phyloP scores from a whole-genome alignment of 2,113 vertebrate genomes.

The Stictonetta naevosa region DNA sequence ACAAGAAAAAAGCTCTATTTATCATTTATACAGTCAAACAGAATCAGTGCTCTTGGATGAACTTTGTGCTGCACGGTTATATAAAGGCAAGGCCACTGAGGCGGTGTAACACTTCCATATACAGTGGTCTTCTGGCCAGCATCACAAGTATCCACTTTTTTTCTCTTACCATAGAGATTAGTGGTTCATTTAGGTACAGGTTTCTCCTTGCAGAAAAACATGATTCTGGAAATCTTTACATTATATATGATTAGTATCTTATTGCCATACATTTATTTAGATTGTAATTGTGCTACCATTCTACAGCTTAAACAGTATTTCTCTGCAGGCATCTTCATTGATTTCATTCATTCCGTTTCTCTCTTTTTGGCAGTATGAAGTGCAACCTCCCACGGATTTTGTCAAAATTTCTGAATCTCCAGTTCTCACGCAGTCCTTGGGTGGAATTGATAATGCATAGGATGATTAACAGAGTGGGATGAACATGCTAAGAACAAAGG shows the following conservation, averaged over 20 bases:
- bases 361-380: neutral
- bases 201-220: neutral
- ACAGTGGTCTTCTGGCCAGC: neutral
- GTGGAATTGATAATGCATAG: rapidly evolving
- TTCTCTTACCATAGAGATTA: neutral
- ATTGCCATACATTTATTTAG: rapidly evolving
- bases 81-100: rapidly evolving
- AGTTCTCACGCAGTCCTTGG: neutral
- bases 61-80: too few species aligned
- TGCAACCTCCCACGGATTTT: neutral
- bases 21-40: neutral
- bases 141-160: neutral
- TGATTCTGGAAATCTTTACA: neutral
- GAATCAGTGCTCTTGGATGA: neutral
- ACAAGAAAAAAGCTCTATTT: neutral
- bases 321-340: neutral
- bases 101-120: neutral
- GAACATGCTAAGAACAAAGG: neutral
- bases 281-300: rapidly evolving
- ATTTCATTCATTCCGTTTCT: rapidly evolving
- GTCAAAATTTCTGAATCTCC: neutral
- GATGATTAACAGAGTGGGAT: neutral
- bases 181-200: rapidly evolving
- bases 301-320: neutral
- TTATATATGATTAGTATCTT: neutral